Conservation (phyloP, 2,113 vertebrate genomes). For the crab-eating macaque (Macaca fascicularis) region DNA sequence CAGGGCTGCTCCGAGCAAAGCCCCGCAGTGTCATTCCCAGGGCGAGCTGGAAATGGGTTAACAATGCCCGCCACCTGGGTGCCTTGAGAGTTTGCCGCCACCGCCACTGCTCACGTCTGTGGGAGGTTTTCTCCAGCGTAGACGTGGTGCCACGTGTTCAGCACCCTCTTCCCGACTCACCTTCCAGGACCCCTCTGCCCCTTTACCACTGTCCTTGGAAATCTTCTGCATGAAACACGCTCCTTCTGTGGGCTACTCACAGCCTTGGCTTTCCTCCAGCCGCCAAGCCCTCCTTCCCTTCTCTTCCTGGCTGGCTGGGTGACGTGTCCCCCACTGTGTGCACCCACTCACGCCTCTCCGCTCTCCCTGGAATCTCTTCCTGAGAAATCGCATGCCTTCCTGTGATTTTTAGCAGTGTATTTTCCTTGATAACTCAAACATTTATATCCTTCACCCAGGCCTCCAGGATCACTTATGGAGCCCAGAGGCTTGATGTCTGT, state of each 20-base stretch:
- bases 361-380: background rate
- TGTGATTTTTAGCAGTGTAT: background rate
- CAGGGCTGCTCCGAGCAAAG: background rate
- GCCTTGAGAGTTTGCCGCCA: background rate
- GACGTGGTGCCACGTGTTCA: rapidly evolving
- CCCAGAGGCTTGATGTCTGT: too few relatives aligned
- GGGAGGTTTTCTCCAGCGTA: rapidly evolving
- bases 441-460: background rate
- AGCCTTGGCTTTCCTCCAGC: background rate
- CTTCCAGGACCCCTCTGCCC: rapidly evolving
- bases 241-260: too few relatives aligned
- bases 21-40: rapidly evolving
- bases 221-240: background rate
- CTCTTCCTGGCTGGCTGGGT: background rate
- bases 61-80: rapidly evolving
- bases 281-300: too few relatives aligned
- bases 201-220: rapidly evolving
- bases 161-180: background rate
- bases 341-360: background rate
- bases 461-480: background rate
- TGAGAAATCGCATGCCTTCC: background rate
- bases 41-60: too few relatives aligned
- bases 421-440: background rate
- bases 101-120: rapidly evolving
- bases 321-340: background rate